Evolutionary conservation across 1,140 invertebrate genomes (phyloP).

Genomic region (Glossosoma conforme): DNA sequence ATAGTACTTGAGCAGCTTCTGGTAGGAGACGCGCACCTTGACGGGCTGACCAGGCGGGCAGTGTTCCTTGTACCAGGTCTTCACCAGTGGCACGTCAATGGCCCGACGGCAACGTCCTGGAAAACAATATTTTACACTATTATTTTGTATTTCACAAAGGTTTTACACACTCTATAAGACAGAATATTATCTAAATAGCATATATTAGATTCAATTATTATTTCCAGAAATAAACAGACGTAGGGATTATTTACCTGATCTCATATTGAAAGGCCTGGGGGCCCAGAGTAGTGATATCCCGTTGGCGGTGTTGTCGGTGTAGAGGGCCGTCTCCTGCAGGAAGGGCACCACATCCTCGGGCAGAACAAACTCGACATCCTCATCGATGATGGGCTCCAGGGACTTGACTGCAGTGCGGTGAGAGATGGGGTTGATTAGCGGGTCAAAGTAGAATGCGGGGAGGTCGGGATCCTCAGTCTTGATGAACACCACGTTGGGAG

Average conservation of each 20-base stretch:
- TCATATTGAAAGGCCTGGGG: conserved; percentile 93
- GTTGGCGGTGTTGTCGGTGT: conserved; percentile 98
- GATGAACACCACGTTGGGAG: conserved; percentile 98
- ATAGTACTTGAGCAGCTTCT: conserved; percentile 97
- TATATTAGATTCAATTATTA: too few species aligned
- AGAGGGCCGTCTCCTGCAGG: conserved; percentile 90
- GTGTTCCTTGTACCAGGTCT: conserved; percentile 97
- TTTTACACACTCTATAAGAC: too few species aligned
- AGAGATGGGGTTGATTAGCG: conserved; percentile 97
- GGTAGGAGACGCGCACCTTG: conserved; percentile 98
- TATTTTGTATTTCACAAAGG: background rate
- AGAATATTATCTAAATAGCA: too few species aligned
- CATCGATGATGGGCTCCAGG: conserved; percentile 81
- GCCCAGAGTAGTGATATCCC: conserved; percentile 98
- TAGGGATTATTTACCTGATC: conserved; percentile 72
- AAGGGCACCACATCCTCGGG: conserved; percentile 89
- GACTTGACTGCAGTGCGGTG: conserved; percentile 87
- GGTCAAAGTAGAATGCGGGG: conserved; percentile 99
- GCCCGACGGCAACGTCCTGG: conserved; percentile 76
- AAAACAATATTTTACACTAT: conserved; percentile 18
- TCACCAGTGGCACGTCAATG: conserved; percentile 95
- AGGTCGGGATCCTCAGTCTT: conserved; percentile 99
- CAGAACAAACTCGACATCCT: conserved; percentile 92
- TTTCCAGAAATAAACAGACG: too few species aligned
- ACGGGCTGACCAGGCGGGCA: conserved; percentile 98